phyloP scores from a whole-genome alignment of 1,140 invertebrate species.

The Maniola jurtina region DNA sequence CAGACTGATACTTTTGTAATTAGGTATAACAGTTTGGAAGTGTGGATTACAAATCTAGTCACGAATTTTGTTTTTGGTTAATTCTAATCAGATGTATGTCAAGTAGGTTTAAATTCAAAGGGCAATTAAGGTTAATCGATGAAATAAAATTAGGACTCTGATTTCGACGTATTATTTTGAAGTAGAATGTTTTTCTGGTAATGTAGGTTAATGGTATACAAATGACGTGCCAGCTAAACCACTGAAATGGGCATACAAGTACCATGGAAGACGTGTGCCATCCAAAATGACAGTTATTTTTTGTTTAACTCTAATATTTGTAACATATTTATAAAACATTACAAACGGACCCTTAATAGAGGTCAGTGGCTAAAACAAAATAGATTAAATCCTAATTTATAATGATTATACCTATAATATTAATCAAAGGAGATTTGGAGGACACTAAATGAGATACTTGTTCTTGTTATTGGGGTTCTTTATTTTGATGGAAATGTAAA shows the following conservation, averaged over 20 bases:
- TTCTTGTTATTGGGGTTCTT: conserved; percentile 19
- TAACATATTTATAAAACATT: too few relatives aligned
- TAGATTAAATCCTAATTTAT: conserved; percentile 14
- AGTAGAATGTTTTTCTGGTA: conserved; percentile 16
- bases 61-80: not conserved
- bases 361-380: not conserved
- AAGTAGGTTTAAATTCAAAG: conserved; percentile 2
- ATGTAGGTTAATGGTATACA: conserved; percentile 32
- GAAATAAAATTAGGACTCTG: conserved; percentile 6
- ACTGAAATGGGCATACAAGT: too few relatives aligned
- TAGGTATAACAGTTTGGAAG: not conserved
- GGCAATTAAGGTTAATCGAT: conserved; percentile 36
- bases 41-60: not conserved
- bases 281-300: too few relatives aligned
- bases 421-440: conserved; percentile 29
- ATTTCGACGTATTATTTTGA: not conserved
- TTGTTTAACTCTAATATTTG: too few relatives aligned
- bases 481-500: conserved; percentile 30
- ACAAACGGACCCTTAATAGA: too few relatives aligned
- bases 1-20: not conserved
- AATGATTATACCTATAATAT: conserved; percentile 26
- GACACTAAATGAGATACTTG: conserved; percentile 19
- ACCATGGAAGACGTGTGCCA: too few relatives aligned
- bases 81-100: conserved; percentile 3
- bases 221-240: conserved; percentile 8